Evolutionary conservation across 30 jellyfish, hydroid and myxozoan genomes (phyloP).

Genomic region (Calvadosia cruxmelitensis): DNA sequence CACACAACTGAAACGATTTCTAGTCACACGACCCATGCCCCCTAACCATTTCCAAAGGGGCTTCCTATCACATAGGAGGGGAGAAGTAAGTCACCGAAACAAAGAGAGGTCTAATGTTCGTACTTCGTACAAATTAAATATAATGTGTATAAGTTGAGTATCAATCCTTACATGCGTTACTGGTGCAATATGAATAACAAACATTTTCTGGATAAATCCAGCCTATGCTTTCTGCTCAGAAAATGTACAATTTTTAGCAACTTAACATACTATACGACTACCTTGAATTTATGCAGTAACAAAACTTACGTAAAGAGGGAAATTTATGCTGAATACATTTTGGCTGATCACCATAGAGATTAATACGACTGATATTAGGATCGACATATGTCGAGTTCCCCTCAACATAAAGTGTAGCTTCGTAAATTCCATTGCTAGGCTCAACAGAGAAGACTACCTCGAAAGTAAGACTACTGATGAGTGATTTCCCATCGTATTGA

Average conservation of each 20-base stretch:
- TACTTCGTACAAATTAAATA: no score
- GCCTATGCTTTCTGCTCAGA: no score
- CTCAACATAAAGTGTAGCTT: slow-evolving; percentile 20
- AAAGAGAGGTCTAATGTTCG: no score
- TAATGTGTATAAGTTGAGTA: no score
- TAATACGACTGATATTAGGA: slow-evolving; percentile 41
- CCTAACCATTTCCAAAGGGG: no score
- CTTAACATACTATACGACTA: not conserved
- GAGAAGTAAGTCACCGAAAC: no score
- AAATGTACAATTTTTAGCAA: not conserved
- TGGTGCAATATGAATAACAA: no score
- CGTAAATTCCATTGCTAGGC: slow-evolving; percentile 62
- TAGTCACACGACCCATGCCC: no score
- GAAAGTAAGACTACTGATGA: not conserved
- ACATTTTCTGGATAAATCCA: not conserved
- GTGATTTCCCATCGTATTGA: not conserved
- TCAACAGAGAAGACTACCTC: slow-evolving; percentile 54
- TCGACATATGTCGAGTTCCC: slow-evolving; percentile 3
- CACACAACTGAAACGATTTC: no score
- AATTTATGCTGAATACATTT: slow-evolving; percentile 9
- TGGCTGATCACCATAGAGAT: slow-evolving; percentile 44
- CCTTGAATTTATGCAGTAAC: slow-evolving; percentile 15
- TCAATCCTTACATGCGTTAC: no score
- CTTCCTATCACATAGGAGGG: no score
- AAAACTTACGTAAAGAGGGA: slow-evolving; percentile 41